These are phyloP conservation scores for Drepana falcataria DNA, from an alignment of 2,888 invertebrate genomes.

Conservation along the genomic window DNA sequence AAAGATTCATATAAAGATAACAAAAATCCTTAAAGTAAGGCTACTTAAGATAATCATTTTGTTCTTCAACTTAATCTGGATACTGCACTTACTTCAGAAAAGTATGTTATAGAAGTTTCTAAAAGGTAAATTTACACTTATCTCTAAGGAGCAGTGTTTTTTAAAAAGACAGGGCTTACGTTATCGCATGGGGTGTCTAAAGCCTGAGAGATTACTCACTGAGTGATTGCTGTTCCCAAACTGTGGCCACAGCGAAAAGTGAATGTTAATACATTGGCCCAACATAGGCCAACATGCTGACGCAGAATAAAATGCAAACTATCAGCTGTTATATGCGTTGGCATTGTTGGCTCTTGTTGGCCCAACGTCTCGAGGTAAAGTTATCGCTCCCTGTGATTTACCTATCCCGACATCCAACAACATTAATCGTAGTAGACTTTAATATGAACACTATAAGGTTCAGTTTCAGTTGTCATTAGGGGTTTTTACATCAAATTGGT, in stretches of 20 bases:
- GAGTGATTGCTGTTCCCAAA: constrained; percentile 75
- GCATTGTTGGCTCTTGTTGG: neutral
- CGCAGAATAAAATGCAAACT: neutral
- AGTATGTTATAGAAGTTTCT: constrained; percentile 40
- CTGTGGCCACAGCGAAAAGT: constrained; percentile 55
- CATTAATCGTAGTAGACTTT: constrained; percentile 26
- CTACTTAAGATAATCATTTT: neutral
- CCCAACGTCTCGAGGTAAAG: neutral
- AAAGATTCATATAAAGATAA: no score
- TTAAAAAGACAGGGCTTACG: constrained; percentile 47
- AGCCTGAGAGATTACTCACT: constrained; percentile 74
- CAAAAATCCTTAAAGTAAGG: no score
- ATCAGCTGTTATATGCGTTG: neutral
- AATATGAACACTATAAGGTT: constrained; percentile 24
- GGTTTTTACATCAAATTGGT: constrained; percentile 39
- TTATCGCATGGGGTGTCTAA: constrained; percentile 54
- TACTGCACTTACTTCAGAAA: neutral
- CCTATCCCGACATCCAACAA: constrained; percentile 31
- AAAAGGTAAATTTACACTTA: constrained; percentile 49
- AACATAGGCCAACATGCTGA: neutral
- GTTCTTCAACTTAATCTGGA: neutral
- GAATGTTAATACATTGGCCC: constrained; percentile 44
- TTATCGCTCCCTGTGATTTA: constrained; percentile 59
- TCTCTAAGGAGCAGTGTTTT: constrained; percentile 59
- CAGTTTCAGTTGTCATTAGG: constrained; percentile 21